phyloP scores from a whole-genome alignment of 2,113 vertebrate species.

The Engystomops pustulosus region DNA sequence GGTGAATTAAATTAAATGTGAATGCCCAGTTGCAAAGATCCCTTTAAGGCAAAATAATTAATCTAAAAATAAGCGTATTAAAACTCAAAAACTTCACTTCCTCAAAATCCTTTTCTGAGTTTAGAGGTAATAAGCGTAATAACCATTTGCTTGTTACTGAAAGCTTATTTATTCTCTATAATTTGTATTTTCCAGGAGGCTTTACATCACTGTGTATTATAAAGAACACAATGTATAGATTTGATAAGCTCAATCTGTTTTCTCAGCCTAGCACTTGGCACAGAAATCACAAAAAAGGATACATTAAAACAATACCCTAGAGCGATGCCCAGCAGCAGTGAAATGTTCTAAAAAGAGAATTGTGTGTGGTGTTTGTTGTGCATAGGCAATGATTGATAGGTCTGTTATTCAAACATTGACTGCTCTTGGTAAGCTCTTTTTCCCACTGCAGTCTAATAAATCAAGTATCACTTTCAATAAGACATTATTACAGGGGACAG shows the following conservation, averaged over 20 bases:
- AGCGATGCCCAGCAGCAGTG: not conserved
- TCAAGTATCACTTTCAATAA: conserved; percentile 54
- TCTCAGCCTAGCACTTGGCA: not conserved
- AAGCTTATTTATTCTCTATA: not conserved
- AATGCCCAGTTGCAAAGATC: no score
- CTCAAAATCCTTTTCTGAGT: not conserved
- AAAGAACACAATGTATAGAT: not conserved
- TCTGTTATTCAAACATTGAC: conserved; percentile 52
- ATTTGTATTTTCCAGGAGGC: not conserved
- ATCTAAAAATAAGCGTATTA: no score
- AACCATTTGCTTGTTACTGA: not conserved
- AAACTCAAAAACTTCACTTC: no score
- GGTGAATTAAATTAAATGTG: no score
- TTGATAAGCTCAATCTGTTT: not conserved
- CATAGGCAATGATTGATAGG: conserved; percentile 45
- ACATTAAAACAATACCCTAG: conserved; percentile 45
- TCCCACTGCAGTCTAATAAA: conserved; percentile 52
- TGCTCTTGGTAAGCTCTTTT: conserved; percentile 49
- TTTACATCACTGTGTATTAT: not conserved
- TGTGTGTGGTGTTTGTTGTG: conserved; percentile 43
- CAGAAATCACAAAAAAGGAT: conserved; percentile 21
- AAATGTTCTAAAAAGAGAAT: conserved; percentile 45
- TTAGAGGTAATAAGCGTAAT: not conserved
- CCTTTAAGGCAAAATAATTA: no score
- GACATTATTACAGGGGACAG: conserved; percentile 42